These are phyloP conservation scores for Megaceryle maxima DNA, from an alignment of 2,113 vertebrate genomes.

Conservation along the genomic window DNA sequence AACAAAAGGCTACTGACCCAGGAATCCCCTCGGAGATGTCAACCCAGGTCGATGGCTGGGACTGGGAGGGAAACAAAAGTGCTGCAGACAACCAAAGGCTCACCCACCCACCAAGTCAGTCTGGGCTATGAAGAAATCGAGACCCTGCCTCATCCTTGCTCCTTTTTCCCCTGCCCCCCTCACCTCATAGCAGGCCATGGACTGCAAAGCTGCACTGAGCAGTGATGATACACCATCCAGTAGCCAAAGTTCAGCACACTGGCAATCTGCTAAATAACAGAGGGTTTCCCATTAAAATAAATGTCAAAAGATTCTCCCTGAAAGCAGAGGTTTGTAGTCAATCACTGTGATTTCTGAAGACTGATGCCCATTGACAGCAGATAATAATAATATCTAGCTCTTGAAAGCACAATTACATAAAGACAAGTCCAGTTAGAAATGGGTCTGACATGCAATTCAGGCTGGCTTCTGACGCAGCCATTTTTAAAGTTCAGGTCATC, in stretches of 20 bases:
- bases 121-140: neutral
- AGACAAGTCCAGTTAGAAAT: neutral
- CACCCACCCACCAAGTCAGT: neutral
- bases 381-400: neutral
- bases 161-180: neutral
- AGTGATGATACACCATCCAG: accelerated
- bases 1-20: neutral
- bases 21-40: accelerated
- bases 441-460: neutral
- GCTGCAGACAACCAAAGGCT: neutral
- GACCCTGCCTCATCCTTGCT: neutral
- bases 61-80: neutral
- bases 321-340: neutral
- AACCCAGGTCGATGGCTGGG: accelerated
- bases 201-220: accelerated
- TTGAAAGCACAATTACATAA: neutral
- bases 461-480: neutral
- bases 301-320: neutral
- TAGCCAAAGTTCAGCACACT: neutral
- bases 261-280: neutral
- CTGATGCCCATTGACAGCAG: neutral
- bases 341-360: neutral
- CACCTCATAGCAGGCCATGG: accelerated
- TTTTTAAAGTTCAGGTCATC: neutral
- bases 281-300: neutral